Percentiles rank a stretch among this genome's conserved stretches.
Evolutionary conservation across 2,797 vertebrate species (phyloP).

Genomic region (Acanthis flammea): DNA sequence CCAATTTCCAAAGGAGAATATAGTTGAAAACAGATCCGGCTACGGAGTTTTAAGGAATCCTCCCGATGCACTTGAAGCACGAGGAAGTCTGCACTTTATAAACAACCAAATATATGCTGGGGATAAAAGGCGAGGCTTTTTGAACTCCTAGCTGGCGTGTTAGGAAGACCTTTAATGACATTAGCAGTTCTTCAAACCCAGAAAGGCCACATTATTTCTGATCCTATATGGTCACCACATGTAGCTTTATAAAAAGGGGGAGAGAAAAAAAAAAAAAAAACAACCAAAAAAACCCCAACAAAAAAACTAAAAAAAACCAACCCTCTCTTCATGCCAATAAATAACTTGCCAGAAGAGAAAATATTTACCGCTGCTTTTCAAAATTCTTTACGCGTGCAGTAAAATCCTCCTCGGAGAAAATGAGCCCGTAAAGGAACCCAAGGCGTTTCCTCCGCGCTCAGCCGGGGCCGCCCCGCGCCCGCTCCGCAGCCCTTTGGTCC

Average conservation of each 20-base stretch:
- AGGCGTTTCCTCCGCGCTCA: background rate
- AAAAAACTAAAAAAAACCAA: background rate
- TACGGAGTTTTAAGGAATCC: background rate
- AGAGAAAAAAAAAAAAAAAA: background rate
- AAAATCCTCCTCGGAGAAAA: constrained; percentile 64
- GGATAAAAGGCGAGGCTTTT: constrained; percentile 68
- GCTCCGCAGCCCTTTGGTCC: background rate
- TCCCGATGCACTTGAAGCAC: constrained; percentile 50
- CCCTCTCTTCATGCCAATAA: constrained; percentile 54
- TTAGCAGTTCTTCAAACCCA: constrained; percentile 74
- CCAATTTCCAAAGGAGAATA: constrained; percentile 34
- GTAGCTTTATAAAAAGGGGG: constrained; percentile 53
- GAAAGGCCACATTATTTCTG: constrained; percentile 65
- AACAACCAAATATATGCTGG: constrained; percentile 53
- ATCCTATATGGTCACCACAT: constrained; percentile 70
- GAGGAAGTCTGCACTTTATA: constrained; percentile 69
- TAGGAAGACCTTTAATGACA: constrained; percentile 72
- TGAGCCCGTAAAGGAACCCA: constrained; percentile 53
- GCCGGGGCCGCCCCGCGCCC: background rate
- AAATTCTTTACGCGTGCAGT: constrained; percentile 63
- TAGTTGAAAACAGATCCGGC: constrained; percentile 56
- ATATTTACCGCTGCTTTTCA: constrained; percentile 72
- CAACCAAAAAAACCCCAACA: background rate
- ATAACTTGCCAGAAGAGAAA: constrained; percentile 66
- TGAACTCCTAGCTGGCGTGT: constrained; percentile 60